Conservation (phyloP, 2,797 vertebrate species). For the Platalea minor region DNA sequence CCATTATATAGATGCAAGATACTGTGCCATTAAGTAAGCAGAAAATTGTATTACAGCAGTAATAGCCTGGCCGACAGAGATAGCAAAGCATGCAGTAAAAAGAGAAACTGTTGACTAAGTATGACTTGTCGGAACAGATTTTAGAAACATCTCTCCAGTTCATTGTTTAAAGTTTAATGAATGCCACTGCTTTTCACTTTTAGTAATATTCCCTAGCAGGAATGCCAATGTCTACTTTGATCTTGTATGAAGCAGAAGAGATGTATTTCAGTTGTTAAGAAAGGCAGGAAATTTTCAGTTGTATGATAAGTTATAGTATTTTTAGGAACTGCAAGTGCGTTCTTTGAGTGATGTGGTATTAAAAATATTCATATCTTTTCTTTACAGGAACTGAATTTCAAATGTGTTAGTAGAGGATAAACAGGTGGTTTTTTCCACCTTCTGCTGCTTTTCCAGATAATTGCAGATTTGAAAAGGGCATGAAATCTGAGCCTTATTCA, state of each 20-base stretch:
- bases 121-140: background rate
- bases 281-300: background rate
- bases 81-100: background rate
- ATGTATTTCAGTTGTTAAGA: background rate
- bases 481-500: background rate
- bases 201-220: background rate
- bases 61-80: background rate
- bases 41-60: constrained; percentile 11
- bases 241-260: background rate
- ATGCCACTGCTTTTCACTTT: background rate
- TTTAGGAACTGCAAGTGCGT: background rate
- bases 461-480: background rate
- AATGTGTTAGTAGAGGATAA: background rate
- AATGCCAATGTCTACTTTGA: background rate
- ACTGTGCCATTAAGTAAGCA: background rate
- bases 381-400: background rate
- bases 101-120: background rate
- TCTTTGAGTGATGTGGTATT: background rate
- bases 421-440: background rate
- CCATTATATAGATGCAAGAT: background rate
- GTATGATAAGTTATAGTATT: background rate
- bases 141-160: background rate
- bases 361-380: background rate
- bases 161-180: background rate
- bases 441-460: background rate